Evolutionary conservation across 2,113 vertebrate genomes (phyloP).

Genomic region (Mus spicilegus): DNA sequence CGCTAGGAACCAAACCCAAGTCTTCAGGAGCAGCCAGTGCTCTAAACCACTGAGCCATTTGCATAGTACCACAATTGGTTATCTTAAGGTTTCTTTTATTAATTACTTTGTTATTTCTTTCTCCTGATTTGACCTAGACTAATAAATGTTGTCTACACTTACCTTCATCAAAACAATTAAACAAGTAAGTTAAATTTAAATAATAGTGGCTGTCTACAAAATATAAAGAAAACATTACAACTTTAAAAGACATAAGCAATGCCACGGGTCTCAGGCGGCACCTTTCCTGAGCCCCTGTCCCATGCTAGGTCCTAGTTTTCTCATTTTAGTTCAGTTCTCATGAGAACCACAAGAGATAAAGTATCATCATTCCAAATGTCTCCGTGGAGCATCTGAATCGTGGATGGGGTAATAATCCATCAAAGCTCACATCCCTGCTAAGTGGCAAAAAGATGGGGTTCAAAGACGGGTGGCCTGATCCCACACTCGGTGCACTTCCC

Average conservation of each 20-base stretch:
- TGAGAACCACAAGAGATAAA: not conserved
- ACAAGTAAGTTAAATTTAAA: not conserved
- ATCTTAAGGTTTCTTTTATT: not conserved
- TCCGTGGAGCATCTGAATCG: not conserved
- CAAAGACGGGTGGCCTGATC: not conserved
- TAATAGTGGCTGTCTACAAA: not conserved
- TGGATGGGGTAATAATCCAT: not conserved
- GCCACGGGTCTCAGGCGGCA: not conserved
- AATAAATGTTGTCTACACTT: not conserved
- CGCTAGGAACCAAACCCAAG: not conserved
- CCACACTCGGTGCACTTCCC: not conserved
- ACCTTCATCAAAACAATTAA: not conserved
- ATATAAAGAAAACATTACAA: slow-evolving; percentile 4
- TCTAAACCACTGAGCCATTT: not conserved
- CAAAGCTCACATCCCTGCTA: not conserved
- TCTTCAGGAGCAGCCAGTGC: not conserved
- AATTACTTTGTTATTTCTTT: not conserved
- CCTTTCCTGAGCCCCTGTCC: not conserved
- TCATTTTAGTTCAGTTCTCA: not conserved
- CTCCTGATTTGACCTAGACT: not conserved
- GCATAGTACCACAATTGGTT: not conserved
- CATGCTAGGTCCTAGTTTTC: too few species aligned
- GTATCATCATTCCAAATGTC: not conserved
- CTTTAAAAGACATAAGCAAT: slow-evolving; percentile 7
- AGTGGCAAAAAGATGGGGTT: not conserved